phyloP scores from a whole-genome alignment of 2,113 vertebrate genomes.

The Melanerpes aurifrons region DNA sequence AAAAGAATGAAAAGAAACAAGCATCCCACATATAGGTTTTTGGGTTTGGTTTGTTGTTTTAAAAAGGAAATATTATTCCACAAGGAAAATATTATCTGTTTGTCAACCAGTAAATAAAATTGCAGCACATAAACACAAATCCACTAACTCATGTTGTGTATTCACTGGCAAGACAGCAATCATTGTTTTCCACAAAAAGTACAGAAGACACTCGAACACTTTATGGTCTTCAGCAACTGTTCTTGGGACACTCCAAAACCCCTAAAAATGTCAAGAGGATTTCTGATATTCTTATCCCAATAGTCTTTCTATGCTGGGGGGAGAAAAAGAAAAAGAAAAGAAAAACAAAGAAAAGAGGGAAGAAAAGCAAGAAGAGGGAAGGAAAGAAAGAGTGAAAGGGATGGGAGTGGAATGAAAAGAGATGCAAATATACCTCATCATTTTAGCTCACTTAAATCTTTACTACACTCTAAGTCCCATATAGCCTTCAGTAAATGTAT shows the following conservation, averaged over 20 bases:
- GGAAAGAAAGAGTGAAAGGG: not conserved
- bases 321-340: too few species aligned
- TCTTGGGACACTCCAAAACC: not conserved
- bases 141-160: not conserved
- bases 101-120: not conserved
- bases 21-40: not conserved
- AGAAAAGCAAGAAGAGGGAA: too few species aligned
- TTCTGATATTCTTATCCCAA: not conserved
- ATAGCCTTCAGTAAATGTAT: not conserved
- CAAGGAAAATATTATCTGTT: not conserved
- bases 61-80: not conserved
- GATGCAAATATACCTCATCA: not conserved
- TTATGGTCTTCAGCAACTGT: not conserved
- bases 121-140: not conserved
- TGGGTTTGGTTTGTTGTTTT: not conserved
- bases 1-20: not conserved
- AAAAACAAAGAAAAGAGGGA: too few species aligned
- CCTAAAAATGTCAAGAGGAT: not conserved
- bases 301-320: not conserved
- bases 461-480: not conserved
- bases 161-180: not conserved
- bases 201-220: not conserved
- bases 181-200: not conserved
- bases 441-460: not conserved
- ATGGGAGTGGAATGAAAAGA: not conserved